Base-by-base conservation (phyloP, 2,888 invertebrate genomes). In the Microplitis deprimator region DNA sequence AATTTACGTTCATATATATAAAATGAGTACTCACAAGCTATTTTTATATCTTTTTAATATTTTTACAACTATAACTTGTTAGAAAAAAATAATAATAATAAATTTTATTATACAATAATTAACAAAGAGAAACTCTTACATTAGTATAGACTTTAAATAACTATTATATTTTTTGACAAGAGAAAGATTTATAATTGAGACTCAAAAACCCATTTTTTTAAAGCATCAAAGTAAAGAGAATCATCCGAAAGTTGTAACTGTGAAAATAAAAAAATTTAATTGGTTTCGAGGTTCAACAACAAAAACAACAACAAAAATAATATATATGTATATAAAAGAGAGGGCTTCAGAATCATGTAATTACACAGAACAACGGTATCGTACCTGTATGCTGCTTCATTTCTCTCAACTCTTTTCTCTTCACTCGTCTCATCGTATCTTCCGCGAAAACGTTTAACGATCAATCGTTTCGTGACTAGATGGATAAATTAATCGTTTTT, bases 331-430 rank as follows among this genome's bases (percentile, higher is more conserved):
- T 17, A 72, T 16, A 60, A 16, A 73, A 29, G 60, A 73, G 29
- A 67, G 73, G 73, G 59, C 67, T 67, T 65, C 39, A 50, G 67
- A 67, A 67, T 75, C 74, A 70, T 77, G 60, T 68, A 77, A 77
- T 77, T 77, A 77, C 64, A 70, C 67, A 69, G 68, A 77, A 71
- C 72, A 77, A 77, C 77, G 71, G 77, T 77, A 77, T 74, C 71
- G 71, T 74, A 75, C 71, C 76, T 71, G 70, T 20, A 20, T 74
- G 60, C n/a, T 13, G 65, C 38, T 64, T n/a, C 17, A 50, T 50
- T 40, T 75, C 41, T 73, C 13, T 1, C 16, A 65, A 62, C 20
- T 64, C 17, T 38, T 16, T 50, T 75, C n/a, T 70, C 20, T 50
- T 75, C n/a, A 59, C 20, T 39, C 68, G 75, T 69, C 61, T 50